Base-by-base conservation (phyloP, 2,797 vertebrate genomes). In the Muscicapa striata region DNA sequence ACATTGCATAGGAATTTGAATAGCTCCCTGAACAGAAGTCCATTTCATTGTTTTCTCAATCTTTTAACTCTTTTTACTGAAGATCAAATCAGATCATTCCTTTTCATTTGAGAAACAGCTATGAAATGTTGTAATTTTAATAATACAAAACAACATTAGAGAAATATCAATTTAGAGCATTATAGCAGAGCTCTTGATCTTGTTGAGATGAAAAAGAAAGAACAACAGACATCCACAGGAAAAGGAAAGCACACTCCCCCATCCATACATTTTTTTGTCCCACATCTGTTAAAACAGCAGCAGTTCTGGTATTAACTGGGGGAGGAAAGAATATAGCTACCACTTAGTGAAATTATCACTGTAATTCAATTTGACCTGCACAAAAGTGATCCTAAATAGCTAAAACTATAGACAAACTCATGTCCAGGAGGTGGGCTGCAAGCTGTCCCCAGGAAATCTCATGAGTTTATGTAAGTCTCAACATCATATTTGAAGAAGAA, bases 51-150 rank as follows among this genome's bases (percentile, higher is more conserved):
- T 91, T 91, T 87, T 82, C 67, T 73, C n/a, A 91, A 62, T 84
- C 64, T 92, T 95, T 87, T 67, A 91, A 93, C 84, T 41, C 59
- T 78, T 95, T 94, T 84, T 78, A 85, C 62, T 87, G 38, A 91
- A 86, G 61, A 64, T 79, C n/a, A 23, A 85, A 78, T 79, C 52
- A 87, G 57, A 64, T 73, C 46, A 75, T 61, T 78, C 45, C 40
- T 91, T 74, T 90, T 84, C 83, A 95, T 49, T 70, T 87, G 69
- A 79, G 79, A 58, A 96, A 93, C 6, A 11, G 57, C 68, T 67
- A 76, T 52, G 38, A 91, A 97, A 94, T 58, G 45, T 34, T 77
- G 23, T 40, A 49, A 84, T 94, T 93, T 78, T 78, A 67, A 63
- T 84, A 23, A 41, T 16, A 82, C 61, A 87, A 87, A 91, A 93